A percentile compares a stretch with the other conserved stretches of the same genome.
These are phyloP conservation scores for Hoplodrina blanda DNA, from an alignment of 2,888 invertebrate species.

Conservation along the genomic window DNA sequence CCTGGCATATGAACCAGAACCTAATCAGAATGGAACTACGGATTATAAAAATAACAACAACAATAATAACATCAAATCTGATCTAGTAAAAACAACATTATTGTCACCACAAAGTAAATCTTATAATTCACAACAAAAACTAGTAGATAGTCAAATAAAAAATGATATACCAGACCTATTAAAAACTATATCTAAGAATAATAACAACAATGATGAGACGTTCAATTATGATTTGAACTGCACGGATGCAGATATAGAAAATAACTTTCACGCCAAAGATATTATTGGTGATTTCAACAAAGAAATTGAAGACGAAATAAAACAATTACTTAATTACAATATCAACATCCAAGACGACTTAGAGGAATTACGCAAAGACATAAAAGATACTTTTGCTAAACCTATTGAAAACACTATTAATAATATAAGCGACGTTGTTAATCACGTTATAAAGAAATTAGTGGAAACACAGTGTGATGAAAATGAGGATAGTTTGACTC, in stretches of 20 bases:
- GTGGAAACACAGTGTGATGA: conserved; percentile 82
- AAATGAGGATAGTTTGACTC: conserved; percentile 58
- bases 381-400: conserved; percentile 87
- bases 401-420: conserved; percentile 89
- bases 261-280: conserved; percentile 86
- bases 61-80: conserved; percentile 79
- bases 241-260: conserved; percentile 85
- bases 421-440: conserved; percentile 89
- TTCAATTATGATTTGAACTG: conserved; percentile 77
- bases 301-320: conserved; percentile 91
- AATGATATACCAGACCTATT: conserved; percentile 86
- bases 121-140: conserved; percentile 58
- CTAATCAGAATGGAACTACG: conserved; percentile 69
- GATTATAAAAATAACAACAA: conserved; percentile 80
- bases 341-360: conserved; percentile 87
- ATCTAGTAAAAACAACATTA: conserved; percentile 63
- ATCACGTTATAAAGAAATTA: conserved; percentile 87
- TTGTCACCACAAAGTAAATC: conserved; percentile 61
- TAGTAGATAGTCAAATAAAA: conserved; percentile 71
- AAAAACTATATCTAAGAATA: conserved; percentile 84
- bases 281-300: conserved; percentile 91
- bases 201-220: conserved; percentile 77
- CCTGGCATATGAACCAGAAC: conserved; percentile 73
- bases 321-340: conserved; percentile 86
- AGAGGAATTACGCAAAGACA: conserved; percentile 87